A percentile compares a stretch with the other conserved stretches of the same genome.
These are phyloP conservation scores for Torymus aiolomorphi DNA, from an alignment of 2,888 invertebrate species.

Conservation along the genomic window DNA sequence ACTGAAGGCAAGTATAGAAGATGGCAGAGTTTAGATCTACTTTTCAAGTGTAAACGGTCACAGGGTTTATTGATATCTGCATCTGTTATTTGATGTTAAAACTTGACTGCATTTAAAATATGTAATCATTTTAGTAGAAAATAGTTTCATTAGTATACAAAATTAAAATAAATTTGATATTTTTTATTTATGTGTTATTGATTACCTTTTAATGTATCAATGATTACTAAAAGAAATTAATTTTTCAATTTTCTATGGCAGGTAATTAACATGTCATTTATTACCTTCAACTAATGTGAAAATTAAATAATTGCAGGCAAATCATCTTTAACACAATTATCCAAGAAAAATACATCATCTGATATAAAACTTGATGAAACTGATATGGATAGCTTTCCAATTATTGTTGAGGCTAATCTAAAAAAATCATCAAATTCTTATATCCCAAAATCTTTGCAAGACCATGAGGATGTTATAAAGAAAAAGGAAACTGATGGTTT, in stretches of 20 bases:
- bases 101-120: too few relatives aligned
- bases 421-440: constrained; percentile 35
- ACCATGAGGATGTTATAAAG: not conserved
- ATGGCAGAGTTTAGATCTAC: not conserved
- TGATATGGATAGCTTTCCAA: constrained; percentile 35
- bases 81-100: too few relatives aligned
- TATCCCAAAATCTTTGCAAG: constrained; percentile 50
- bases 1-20: too few relatives aligned
- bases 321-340: not conserved
- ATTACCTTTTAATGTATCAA: too few relatives aligned
- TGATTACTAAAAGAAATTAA: not conserved
- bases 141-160: too few relatives aligned
- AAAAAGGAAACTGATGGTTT: not conserved
- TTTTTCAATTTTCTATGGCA: not conserved
- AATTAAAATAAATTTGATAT: too few relatives aligned
- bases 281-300: not conserved
- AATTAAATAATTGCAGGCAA: constrained; percentile 26
- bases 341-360: not conserved
- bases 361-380: not conserved
- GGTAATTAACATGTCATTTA: not conserved
- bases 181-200: too few relatives aligned
- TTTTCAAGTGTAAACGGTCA: too few relatives aligned
- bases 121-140: too few relatives aligned
- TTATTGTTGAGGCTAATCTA: constrained; percentile 55
- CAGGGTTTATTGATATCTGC: too few relatives aligned